Evolutionary conservation across 1,140 invertebrate species (phyloP), one percentile per base, ranked within the genome.

Genomic region (Sycophaga agraensis): DNA sequence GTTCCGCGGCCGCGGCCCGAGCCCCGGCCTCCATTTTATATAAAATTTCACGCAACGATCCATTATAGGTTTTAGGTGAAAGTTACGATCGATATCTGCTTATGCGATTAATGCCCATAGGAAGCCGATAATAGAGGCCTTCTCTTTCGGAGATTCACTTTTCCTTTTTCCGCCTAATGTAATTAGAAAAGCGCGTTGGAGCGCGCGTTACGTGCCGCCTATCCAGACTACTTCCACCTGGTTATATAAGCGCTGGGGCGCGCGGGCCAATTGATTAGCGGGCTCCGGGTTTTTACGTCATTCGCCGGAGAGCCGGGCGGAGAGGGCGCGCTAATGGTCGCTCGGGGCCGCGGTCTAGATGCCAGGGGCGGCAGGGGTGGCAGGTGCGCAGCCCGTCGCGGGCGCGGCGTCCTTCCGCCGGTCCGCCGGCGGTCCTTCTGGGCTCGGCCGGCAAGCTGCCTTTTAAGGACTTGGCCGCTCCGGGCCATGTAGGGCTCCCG

Each of bases 391-490:
- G n/a, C n/a, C n/a, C n/a, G n/a, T n/a, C n/a, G 14, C 35, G 35
- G 12, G 4, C 5, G 37, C 37, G 12, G 39, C 16, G 16, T 42
- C 39, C 39, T 42, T 17, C 12, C 35, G 16, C 16, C 12, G 5
- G 11, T n/a, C 12, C 5, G 9, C 35, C 3, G 9, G 16, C 16
- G 16, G 39, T 42, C n/a, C 39, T 42, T 42, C 39, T 19, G 1
- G 39, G n/a, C 37, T n/a, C 45, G 45, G 34, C 4, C 54, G 51
- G 28, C 66, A 71, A 72, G 69, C 43, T 72, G 45, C 69, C 69
- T 63, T 72, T 72, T 71, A 73, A 70, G 69, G 69, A 40, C 66
- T 45, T 55, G 37, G 37, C 12, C 16, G n/a, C 2, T 53, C 45
- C 63, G 61, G 31, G 16, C 21, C 31, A 17, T 11, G 42, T 45